Evolutionary conservation across 2,113 vertebrate genomes (phyloP).

Genomic region (Panurus biarmicus): DNA sequence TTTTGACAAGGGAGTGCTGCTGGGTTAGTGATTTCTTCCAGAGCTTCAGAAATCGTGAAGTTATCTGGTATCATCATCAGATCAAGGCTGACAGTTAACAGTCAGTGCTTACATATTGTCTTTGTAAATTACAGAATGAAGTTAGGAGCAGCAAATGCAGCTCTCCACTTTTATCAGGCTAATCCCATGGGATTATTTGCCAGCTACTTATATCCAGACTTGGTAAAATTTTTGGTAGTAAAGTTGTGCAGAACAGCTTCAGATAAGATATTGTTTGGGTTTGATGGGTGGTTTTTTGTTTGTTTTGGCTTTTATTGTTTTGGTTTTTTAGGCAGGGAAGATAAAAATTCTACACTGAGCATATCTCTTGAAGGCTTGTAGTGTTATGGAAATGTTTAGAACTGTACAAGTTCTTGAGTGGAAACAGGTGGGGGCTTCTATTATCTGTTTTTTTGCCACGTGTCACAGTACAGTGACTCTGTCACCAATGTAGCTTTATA

Average conservation of each 20-base stretch:
- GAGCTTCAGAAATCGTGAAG: slow-evolving; percentile 59
- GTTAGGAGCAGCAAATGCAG: neutral
- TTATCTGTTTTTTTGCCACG: neutral
- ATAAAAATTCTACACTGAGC: neutral
- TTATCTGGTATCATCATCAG: slow-evolving; percentile 19
- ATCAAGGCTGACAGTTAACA: slow-evolving; percentile 55
- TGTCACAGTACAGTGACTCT: neutral
- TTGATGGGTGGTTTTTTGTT: neutral
- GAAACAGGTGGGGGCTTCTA: neutral
- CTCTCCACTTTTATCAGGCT: neutral
- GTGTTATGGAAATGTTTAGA: neutral
- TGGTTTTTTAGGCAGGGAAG: neutral
- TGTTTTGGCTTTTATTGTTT: neutral
- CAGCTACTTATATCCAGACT: neutral
- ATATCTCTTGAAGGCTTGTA: neutral
- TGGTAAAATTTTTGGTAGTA: neutral
- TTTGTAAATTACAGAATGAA: slow-evolving; percentile 25
- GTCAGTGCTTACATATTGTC: slow-evolving; percentile 20
- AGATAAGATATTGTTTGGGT: neutral
- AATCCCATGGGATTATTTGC: neutral
- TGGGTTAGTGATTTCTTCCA: slow-evolving; percentile 55
- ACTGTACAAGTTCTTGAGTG: neutral
- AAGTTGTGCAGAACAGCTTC: neutral
- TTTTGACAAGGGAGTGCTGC: slow-evolving; percentile 70
- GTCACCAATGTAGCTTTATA: neutral